Evolutionary conservation across 2,888 invertebrate genomes (phyloP).

Genomic region (Carcina quercana): DNA sequence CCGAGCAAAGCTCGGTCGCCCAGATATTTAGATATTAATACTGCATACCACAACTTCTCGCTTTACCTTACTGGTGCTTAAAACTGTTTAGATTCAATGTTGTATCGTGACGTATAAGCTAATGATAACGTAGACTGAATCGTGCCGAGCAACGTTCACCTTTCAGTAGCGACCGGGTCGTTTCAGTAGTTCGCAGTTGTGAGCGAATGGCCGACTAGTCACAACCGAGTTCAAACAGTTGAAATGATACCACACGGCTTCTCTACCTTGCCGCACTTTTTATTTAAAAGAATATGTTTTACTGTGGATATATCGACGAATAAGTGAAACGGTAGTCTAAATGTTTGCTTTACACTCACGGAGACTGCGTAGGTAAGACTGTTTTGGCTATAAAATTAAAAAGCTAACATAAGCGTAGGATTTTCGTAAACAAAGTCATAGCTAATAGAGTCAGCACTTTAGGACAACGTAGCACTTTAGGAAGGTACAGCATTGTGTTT

Average conservation of each 20-base stretch:
- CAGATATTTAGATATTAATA: too few relatives aligned
- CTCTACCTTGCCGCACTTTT: too few relatives aligned
- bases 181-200: conserved; percentile 48
- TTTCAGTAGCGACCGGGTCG: conserved; percentile 27
- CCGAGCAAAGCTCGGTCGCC: too few relatives aligned
- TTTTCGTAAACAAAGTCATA: too few relatives aligned
- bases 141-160: conserved; percentile 33
- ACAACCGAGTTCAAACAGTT: conserved; percentile 24
- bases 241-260: conserved; percentile 20
- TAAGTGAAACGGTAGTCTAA: conserved; percentile 48
- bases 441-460: not conserved
- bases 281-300: conserved; percentile 26
- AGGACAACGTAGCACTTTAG: not conserved
- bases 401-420: too few relatives aligned
- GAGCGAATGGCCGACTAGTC: conserved; percentile 32
- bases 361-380: conserved; percentile 55
- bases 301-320: conserved; percentile 38
- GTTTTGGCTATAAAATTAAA: conserved; percentile 14
- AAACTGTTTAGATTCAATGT: too few relatives aligned
- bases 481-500: too few relatives aligned
- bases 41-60: too few relatives aligned
- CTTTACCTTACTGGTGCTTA: too few relatives aligned
- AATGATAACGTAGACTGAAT: conserved; percentile 41
- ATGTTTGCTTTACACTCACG: conserved; percentile 61
- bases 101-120: conserved; percentile 15